Evolutionary conservation across 2,797 vertebrate species (phyloP).

Genomic region (Acrocephalus scirpaceus): DNA sequence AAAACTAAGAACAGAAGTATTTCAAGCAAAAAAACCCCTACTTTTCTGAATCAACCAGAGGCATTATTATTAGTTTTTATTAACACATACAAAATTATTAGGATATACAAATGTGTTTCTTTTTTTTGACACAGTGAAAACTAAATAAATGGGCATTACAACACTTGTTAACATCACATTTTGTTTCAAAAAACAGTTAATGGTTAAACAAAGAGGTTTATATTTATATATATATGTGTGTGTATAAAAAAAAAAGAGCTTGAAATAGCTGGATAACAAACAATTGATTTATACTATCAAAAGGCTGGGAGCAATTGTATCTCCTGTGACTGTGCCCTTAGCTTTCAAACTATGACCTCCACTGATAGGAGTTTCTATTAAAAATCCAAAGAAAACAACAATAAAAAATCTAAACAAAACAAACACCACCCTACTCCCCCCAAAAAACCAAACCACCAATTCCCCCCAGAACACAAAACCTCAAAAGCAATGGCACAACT

Average conservation of each 20-base stretch:
- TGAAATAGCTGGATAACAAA: conserved; percentile 67
- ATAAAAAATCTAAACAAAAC: not conserved
- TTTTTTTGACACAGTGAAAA: conserved; percentile 63
- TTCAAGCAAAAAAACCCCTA: conserved; percentile 30
- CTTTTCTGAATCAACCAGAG: conserved; percentile 63
- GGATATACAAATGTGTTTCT: conserved; percentile 74
- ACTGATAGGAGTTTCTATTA: not conserved
- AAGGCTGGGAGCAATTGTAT: conserved; percentile 7
- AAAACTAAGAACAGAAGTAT: not conserved
- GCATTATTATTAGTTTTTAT: conserved; percentile 75
- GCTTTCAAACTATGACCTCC: conserved; percentile 20
- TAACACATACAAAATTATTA: conserved; percentile 81
- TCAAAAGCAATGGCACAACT: conserved; percentile 33
- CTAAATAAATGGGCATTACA: conserved; percentile 67
- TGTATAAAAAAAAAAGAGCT: not conserved
- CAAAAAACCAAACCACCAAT: not conserved
- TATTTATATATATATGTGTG: not conserved
- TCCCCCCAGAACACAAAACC: not conserved
- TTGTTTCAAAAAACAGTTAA: conserved; percentile 49
- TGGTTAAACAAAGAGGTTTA: conserved; percentile 56
- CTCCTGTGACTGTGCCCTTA: conserved; percentile 20
- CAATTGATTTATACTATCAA: conserved; percentile 39
- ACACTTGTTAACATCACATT: conserved; percentile 61
- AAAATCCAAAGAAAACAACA: not conserved
- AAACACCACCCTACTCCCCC: not conserved